Conservation (phyloP, 2,113 vertebrate genomes). For the Jacana jacana region DNA sequence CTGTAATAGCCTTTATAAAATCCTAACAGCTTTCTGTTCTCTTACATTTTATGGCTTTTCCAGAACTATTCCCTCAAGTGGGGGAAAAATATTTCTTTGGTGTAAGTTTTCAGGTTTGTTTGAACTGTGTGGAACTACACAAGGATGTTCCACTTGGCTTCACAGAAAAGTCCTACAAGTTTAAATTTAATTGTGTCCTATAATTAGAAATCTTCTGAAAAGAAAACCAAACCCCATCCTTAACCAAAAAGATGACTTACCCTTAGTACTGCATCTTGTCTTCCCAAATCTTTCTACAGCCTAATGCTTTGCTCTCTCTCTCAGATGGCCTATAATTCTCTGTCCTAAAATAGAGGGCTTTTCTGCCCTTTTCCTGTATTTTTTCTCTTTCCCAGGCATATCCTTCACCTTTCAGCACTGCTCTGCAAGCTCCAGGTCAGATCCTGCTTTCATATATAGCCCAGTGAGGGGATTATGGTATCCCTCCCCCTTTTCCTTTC, state of each 20-base stretch:
- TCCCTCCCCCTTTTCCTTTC: background rate
- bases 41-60: background rate
- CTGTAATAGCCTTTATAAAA: background rate
- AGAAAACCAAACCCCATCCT: background rate
- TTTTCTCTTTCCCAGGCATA: background rate
- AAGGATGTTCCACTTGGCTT: background rate
- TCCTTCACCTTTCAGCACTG: background rate
- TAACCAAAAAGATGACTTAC: background rate
- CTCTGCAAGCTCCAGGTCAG: background rate
- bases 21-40: background rate
- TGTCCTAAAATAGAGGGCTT: background rate
- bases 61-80: background rate
- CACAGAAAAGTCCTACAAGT: background rate
- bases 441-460: background rate
- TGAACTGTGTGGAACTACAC: background rate
- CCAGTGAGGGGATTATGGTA: background rate
- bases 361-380: background rate
- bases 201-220: background rate
- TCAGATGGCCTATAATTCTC: background rate
- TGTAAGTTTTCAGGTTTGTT: background rate
- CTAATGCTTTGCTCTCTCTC: background rate
- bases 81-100: background rate
- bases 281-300: background rate
- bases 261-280: rapidly evolving
- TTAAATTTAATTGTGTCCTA: background rate